Evolutionary conservation across 2,797 vertebrate genomes (phyloP).

Genomic region (Avahi laniger): DNA sequence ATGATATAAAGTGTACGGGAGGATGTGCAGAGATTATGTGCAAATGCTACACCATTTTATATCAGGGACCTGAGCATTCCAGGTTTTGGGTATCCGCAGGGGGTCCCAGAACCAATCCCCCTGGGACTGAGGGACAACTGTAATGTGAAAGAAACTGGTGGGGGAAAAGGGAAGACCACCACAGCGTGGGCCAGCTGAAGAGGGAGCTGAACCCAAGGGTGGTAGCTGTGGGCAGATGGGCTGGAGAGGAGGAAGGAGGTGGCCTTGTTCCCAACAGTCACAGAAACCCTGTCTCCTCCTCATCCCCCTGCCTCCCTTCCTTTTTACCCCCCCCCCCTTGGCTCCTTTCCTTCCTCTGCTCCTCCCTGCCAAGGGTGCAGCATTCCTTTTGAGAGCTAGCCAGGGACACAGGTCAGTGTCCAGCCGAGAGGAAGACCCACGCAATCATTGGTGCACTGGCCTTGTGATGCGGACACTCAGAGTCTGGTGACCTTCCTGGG

Average conservation of each 20-base stretch:
- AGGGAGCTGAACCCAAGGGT: not conserved
- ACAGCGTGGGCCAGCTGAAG: not conserved
- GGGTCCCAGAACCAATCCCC: not conserved
- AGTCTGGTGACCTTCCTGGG: not conserved
- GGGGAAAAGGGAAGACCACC: not conserved
- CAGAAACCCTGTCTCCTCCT: not conserved
- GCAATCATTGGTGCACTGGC: accelerated
- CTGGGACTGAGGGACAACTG: not conserved
- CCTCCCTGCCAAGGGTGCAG: not conserved
- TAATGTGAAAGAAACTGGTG: not conserved
- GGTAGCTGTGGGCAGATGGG: not conserved
- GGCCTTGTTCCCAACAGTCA: not conserved
- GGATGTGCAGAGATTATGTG: not conserved
- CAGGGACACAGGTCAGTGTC: not conserved
- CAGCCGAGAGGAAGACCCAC: not conserved
- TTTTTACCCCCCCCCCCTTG: not conserved
- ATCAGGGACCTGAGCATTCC: not conserved
- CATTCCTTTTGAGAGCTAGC: not conserved
- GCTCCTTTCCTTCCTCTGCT: not conserved
- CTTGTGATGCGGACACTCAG: not conserved
- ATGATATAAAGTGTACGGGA: not conserved
- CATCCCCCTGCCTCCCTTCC: not conserved
- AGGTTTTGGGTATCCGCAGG: not conserved
- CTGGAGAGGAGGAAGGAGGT: not conserved
- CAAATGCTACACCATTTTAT: not conserved